Conservation (phyloP, 2,113 vertebrate species). For the Gopherus evgoodei region DNA sequence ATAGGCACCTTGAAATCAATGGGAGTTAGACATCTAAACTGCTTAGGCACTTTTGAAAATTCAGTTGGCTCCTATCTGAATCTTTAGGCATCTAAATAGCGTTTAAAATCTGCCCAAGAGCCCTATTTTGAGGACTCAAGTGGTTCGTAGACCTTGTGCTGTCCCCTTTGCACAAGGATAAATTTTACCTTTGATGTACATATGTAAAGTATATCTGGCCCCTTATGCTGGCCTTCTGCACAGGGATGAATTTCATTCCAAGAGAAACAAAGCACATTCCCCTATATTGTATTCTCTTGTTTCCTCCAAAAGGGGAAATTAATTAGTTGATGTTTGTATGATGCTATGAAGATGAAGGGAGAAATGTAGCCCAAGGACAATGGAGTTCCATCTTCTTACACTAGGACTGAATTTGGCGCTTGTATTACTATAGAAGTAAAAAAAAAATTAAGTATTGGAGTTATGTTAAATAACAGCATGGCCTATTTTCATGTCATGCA, state of each 20-base stretch:
- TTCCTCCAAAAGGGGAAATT: background rate
- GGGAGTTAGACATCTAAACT: background rate
- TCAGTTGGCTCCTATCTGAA: background rate
- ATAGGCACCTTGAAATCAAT: background rate
- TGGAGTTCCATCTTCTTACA: background rate
- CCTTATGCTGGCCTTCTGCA: fast-evolving
- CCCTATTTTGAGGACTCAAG: background rate
- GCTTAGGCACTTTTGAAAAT: background rate
- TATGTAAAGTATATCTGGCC: background rate
- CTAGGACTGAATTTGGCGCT: background rate
- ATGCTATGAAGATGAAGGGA: background rate
- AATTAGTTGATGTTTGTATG: background rate
- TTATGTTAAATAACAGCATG: background rate
- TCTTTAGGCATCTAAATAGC: background rate
- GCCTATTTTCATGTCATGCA: background rate
- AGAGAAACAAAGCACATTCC: background rate
- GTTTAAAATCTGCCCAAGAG: background rate
- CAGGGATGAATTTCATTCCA: fast-evolving
- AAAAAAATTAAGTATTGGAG: background rate
- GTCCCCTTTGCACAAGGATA: fast-evolving
- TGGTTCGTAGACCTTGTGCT: fast-evolving
- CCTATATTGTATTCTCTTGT: background rate
- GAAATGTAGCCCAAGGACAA: background rate
- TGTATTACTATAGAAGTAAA: background rate
- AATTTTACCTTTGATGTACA: background rate